These are phyloP conservation scores for Passerculus sandwichensis DNA, from an alignment of 2,797 vertebrate species.

Conservation along the genomic window DNA sequence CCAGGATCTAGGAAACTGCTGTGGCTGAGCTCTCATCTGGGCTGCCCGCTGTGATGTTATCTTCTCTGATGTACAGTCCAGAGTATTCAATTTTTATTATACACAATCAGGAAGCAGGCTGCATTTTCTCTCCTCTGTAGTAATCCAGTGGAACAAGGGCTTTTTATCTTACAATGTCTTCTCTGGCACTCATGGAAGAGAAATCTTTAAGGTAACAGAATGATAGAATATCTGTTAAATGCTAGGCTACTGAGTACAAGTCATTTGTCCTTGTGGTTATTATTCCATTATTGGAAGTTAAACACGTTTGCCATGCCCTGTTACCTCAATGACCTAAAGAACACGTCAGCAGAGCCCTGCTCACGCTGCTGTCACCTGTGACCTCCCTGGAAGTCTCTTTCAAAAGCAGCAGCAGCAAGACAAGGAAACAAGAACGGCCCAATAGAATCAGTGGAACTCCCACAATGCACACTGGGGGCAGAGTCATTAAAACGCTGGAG, in stretches of 20 bases:
- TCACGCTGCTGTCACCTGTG: background rate
- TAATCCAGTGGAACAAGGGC: background rate
- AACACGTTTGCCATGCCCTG: background rate
- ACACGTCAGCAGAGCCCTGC: background rate
- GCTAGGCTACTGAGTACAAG: background rate
- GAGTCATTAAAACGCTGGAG: slow-evolving; percentile 24
- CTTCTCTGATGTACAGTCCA: background rate
- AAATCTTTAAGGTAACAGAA: background rate
- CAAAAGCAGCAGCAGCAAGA: background rate
- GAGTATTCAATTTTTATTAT: background rate
- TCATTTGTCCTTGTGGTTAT: background rate
- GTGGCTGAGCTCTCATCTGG: background rate
- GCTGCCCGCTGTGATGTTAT: background rate
- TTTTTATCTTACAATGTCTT: background rate
- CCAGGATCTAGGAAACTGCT: background rate
- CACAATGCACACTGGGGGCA: accelerated
- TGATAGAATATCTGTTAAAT: background rate
- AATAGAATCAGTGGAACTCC: background rate
- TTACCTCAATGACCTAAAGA: background rate
- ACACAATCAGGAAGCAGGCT: background rate
- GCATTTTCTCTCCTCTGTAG: background rate
- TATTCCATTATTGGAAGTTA: background rate
- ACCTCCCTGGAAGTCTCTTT: background rate
- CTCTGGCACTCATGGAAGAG: accelerated
- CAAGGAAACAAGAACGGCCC: background rate